These are phyloP conservation scores for Cinara cedri DNA, from an alignment of 2,888 invertebrate species.

Conservation along the genomic window DNA sequence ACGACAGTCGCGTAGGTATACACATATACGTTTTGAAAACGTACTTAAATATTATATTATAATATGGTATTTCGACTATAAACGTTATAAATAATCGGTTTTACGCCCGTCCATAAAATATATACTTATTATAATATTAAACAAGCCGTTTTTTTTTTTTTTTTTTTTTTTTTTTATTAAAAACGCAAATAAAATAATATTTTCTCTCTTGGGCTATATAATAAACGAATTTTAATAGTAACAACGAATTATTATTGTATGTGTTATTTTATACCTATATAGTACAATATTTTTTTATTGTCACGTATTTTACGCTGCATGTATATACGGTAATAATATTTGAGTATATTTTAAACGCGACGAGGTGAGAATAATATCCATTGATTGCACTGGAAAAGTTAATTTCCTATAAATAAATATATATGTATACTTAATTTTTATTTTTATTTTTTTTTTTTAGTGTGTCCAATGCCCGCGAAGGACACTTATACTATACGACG, in stretches of 20 bases:
- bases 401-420: background rate
- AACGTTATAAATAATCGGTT: slow-evolving; percentile 1
- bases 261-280: no score
- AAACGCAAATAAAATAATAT: background rate
- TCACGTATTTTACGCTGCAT: background rate
- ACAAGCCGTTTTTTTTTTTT: background rate
- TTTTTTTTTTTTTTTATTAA: no score
- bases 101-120: background rate
- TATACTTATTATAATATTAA: background rate
- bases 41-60: background rate
- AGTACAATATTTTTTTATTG: slow-evolving; percentile 22
- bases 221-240: slow-evolving; percentile 15
- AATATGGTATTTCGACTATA: background rate
- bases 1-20: no score
- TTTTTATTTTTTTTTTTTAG: background rate
- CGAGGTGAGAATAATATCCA: slow-evolving; percentile 43
- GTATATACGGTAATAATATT: background rate
- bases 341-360: no score
- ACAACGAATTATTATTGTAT: background rate
- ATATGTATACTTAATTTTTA: background rate
- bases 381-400: slow-evolving; percentile 1
- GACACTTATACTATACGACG: slow-evolving; percentile 9
- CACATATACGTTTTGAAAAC: background rate
- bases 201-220: slow-evolving; percentile 8
- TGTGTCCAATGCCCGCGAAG: slow-evolving; percentile 31